These are phyloP conservation scores for Takifugu ocellatus DNA, from an alignment of 2,797 vertebrate species.

Conservation along the genomic window DNA sequence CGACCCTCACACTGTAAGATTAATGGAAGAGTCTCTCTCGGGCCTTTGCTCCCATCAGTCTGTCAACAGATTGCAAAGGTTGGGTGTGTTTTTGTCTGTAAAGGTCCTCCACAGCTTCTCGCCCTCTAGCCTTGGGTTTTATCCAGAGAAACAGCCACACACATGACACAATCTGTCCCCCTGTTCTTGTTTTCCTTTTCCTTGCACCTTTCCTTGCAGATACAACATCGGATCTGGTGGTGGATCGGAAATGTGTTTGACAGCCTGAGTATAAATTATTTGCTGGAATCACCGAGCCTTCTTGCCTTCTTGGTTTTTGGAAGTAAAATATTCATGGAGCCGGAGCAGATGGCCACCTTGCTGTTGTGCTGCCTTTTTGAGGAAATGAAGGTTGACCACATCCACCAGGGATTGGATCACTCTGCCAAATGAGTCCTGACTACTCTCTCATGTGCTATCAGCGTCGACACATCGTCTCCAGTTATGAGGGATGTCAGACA, in stretches of 20 bases:
- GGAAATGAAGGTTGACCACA: constrained; percentile 59
- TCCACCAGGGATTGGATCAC: constrained; percentile 48
- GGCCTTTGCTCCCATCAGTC: constrained; percentile 30
- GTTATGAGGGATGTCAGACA: constrained; percentile 70
- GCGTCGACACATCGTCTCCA: constrained; percentile 49
- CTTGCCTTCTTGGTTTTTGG: constrained; percentile 48
- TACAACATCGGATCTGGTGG: constrained; percentile 29
- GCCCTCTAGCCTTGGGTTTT: constrained; percentile 41
- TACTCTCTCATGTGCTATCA: constrained; percentile 62
- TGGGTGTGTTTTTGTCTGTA: constrained; percentile 46
- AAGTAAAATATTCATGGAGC: constrained; percentile 70
- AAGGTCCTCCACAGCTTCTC: constrained; percentile 28
- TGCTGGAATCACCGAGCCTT: constrained; percentile 47
- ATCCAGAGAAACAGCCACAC: constrained; percentile 38
- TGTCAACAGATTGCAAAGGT: constrained; percentile 47
- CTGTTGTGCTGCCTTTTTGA: constrained; percentile 41
- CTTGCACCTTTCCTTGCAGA: constrained; percentile 27
- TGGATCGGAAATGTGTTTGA: constrained; percentile 43
- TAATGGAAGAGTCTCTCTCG: constrained; percentile 1
- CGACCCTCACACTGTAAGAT: too few relatives aligned
- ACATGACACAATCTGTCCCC: constrained; percentile 45
- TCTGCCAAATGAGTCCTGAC: constrained; percentile 49
- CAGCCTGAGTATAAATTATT: constrained; percentile 70
- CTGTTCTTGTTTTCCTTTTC: constrained; percentile 25
- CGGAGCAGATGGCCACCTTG: constrained; percentile 30